Conservation (phyloP, 2,113 vertebrate species). For the Menidia beryllina region DNA sequence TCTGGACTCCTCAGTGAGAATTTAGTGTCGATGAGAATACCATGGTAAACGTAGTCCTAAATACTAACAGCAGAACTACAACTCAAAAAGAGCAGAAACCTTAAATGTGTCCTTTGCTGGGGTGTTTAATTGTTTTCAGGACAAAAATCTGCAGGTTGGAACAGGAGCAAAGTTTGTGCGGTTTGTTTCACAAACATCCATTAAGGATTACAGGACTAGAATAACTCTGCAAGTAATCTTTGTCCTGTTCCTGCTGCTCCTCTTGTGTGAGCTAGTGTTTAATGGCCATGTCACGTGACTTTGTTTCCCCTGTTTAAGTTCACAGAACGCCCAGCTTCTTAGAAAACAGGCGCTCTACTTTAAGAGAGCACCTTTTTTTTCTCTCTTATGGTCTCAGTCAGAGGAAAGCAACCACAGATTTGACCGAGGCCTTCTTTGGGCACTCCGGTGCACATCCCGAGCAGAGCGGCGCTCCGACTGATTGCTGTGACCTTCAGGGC, state of each 20-base stretch:
- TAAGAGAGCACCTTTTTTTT: constrained; percentile 4
- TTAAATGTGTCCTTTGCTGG: too few species aligned
- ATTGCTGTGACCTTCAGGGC: constrained; percentile 38
- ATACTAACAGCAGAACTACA: too few species aligned
- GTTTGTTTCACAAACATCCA: too few species aligned
- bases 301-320: background rate
- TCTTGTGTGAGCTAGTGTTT: background rate
- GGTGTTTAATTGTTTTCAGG: too few species aligned
- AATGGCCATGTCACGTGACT: background rate
- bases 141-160: too few species aligned
- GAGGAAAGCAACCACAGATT: background rate
- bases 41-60: too few species aligned
- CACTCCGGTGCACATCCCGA: too few species aligned
- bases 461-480: background rate
- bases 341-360: constrained; percentile 4
- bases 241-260: background rate
- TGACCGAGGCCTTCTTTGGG: background rate
- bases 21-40: too few species aligned
- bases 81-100: too few species aligned
- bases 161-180: too few species aligned
- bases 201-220: too few species aligned
- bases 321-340: constrained; percentile 9
- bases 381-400: background rate
- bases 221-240: background rate
- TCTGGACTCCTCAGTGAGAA: too few species aligned